Evolutionary conservation across 2,888 invertebrate species (phyloP).

Genomic region (Diadegma fenestrale): DNA sequence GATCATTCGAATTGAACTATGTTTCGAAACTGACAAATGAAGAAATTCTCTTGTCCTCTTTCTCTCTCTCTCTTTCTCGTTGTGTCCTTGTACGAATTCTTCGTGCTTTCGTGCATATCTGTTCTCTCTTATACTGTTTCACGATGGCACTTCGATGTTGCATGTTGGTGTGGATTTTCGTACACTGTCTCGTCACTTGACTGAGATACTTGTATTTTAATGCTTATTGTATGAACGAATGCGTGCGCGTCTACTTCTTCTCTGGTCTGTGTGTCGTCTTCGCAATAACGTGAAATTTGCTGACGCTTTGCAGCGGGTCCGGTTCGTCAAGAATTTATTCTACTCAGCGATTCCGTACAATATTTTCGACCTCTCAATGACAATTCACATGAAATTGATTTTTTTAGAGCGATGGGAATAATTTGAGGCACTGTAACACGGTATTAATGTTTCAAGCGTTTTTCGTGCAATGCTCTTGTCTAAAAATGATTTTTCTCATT

Average conservation of each 20-base stretch:
- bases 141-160: slow-evolving; percentile 60
- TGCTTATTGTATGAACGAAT: slow-evolving; percentile 7
- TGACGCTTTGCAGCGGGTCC: slow-evolving; percentile 51
- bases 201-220: slow-evolving; percentile 3
- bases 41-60: slow-evolving; percentile 9
- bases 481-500: background rate
- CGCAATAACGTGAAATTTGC: slow-evolving; percentile 35
- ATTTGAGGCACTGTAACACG: background rate
- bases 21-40: background rate
- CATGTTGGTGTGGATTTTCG: slow-evolving; percentile 55
- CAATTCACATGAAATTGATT: background rate
- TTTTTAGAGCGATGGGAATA: background rate
- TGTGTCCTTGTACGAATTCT: slow-evolving; percentile 5
- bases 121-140: slow-evolving; percentile 55
- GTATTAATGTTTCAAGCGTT: background rate
- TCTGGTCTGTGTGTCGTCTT: slow-evolving; percentile 50
- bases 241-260: slow-evolving; percentile 44
- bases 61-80: slow-evolving; percentile 30
- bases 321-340: slow-evolving; percentile 57
- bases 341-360: background rate
- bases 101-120: slow-evolving; percentile 22
- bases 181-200: slow-evolving; percentile 31
- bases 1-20: background rate
- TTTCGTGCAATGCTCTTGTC: background rate
- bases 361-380: background rate